Evolutionary conservation across 2,113 vertebrate species (phyloP), one percentile per base, ranked within the genome.

Genomic region (Synodontis membranacea): DNA sequence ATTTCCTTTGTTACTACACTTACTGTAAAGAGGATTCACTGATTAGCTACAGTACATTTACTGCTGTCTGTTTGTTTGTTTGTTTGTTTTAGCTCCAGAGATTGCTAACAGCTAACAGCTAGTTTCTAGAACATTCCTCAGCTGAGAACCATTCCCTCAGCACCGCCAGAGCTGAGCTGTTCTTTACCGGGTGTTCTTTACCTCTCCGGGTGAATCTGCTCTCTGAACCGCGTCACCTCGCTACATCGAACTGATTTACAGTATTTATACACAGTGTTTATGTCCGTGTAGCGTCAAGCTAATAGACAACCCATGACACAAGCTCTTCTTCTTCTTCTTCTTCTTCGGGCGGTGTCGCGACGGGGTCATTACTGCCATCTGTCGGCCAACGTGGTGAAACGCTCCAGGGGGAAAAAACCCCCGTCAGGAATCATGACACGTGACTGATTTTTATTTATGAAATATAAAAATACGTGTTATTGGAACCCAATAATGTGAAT

Each of bases 221-320:
- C 28, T 54, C 5, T 25, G 0, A 14, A 39, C 34, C 39, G 5
- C 0, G 21, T 11, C 28, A 34, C 42, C 39, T 42, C 4, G 21
- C 23, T 15, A 87, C 48, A 68, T 78, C 42, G 42, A 68, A 39
- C 1, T 14, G 15, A 42, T 66, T 79, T 50, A 37, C 31, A 21
- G 58, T 68, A 60, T 66, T 79, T 50, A 37, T 44, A 5, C 15
- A 2, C 70, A 17, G 56, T 79, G 72, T 79, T 78, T 78, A 79
- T 64, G 6, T 74, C 28, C 11, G 25, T 39, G 19, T 6, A 28
- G 75, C 75, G 8, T 82, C 50, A 54, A 50, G 54, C 76, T 80
- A 76, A 70, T 11, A 50, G 48, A 81, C 85, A 74, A 42, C 85
- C 48, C 78, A 62, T 52, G 50, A 86, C 86, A 37, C 37, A 37